These are phyloP conservation scores for Halichoerus grypus DNA, from an alignment of 2,113 vertebrate species.

Conservation along the genomic window DNA sequence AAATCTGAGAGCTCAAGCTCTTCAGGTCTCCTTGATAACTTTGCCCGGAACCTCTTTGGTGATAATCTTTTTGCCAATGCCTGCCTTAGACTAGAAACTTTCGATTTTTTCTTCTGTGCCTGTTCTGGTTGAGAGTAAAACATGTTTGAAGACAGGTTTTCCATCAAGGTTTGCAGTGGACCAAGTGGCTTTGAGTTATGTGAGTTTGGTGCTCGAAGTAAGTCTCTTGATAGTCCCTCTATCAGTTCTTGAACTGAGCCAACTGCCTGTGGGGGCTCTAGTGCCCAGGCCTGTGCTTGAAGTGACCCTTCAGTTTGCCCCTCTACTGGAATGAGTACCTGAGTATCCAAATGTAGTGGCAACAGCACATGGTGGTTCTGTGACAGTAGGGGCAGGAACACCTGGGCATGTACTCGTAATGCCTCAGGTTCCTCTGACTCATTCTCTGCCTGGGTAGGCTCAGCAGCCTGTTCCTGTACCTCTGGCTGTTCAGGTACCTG, in stretches of 20 bases:
- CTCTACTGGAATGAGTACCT: constrained; percentile 73
- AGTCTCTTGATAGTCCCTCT: constrained; percentile 73
- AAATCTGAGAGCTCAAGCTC: constrained; percentile 63
- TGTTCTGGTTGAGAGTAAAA: constrained; percentile 79
- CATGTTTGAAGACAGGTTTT: constrained; percentile 67
- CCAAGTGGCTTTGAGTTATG: constrained; percentile 75
- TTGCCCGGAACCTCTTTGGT: constrained; percentile 73
- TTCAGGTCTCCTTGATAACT: constrained; percentile 63
- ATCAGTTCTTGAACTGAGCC: constrained; percentile 73
- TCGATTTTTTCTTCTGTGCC: constrained; percentile 77
- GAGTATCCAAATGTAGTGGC: constrained; percentile 79
- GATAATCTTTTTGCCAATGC: constrained; percentile 75
- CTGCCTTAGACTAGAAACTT: constrained; percentile 71
- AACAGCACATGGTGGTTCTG: constrained; percentile 78
- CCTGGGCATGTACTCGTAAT: constrained; percentile 67
- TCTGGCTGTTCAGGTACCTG: constrained; percentile 60
- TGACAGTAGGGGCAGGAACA: constrained; percentile 75
- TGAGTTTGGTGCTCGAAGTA: constrained; percentile 74
- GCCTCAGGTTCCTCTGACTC: constrained; percentile 62
- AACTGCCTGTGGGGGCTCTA: constrained; percentile 42
- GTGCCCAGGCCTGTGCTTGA: constrained; percentile 61
- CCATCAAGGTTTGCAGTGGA: constrained; percentile 77
- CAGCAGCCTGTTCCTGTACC: constrained; percentile 51
- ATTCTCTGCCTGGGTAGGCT: constrained; percentile 41
- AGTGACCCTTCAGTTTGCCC: neutral